These are phyloP conservation scores for Beaufortia kweichowensis DNA, from an alignment of 2,113 vertebrate genomes.

Conservation along the genomic window DNA sequence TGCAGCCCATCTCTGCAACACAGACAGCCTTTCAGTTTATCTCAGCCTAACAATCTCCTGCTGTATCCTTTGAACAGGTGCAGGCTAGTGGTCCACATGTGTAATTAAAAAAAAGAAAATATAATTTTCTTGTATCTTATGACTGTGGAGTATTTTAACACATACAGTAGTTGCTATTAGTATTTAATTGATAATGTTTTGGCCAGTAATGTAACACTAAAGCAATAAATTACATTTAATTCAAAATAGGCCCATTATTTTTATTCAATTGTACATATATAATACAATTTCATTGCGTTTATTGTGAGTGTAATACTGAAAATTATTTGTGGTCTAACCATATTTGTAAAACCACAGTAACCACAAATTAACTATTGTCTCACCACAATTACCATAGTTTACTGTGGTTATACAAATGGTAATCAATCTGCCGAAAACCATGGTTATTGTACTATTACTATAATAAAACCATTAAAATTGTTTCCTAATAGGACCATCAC, in stretches of 20 bases:
- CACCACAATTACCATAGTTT: no score
- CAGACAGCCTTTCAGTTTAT: conserved; percentile 40
- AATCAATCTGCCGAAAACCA: no score
- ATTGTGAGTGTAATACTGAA: no score
- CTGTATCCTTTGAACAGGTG: conserved; percentile 38
- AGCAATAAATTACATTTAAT: neutral
- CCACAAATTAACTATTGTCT: no score
- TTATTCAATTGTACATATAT: neutral
- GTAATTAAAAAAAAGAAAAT: neutral
- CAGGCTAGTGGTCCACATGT: neutral
- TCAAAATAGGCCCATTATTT: neutral
- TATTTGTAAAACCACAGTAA: neutral
- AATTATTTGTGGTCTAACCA: no score
- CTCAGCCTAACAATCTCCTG: conserved; percentile 23
- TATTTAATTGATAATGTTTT: neutral
- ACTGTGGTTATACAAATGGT: no score
- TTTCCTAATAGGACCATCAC: neutral
- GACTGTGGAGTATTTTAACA: neutral
- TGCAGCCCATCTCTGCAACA: conserved; percentile 28
- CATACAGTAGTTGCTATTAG: neutral
- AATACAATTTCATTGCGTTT: neutral
- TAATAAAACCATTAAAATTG: no score
- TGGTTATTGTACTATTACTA: no score
- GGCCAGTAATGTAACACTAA: neutral
- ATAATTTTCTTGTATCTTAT: neutral